phyloP scores from a whole-genome alignment of 1,140 invertebrate species.

The Aphidius gifuensis region DNA sequence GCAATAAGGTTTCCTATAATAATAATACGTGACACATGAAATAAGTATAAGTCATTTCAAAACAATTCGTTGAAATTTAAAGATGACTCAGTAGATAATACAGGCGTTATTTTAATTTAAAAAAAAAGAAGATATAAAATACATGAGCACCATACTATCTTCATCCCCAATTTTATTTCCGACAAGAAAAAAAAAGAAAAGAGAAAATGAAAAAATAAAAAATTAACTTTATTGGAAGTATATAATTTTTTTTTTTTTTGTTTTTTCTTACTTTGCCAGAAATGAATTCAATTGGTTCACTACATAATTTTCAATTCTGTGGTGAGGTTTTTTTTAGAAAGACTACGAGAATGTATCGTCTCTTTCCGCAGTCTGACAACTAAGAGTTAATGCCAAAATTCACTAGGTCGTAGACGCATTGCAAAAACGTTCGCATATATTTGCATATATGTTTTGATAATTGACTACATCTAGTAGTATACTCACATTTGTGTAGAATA shows the following conservation, averaged over 20 bases:
- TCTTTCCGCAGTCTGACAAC: slow-evolving; percentile 34
- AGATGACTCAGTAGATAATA: too few relatives aligned
- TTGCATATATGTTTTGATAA: slow-evolving; percentile 55
- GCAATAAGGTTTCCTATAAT: too few relatives aligned
- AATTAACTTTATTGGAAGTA: too few relatives aligned
- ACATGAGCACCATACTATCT: too few relatives aligned
- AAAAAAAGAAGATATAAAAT: too few relatives aligned
- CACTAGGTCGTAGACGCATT: slow-evolving; percentile 34
- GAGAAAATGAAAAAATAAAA: too few relatives aligned
- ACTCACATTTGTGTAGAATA: slow-evolving; percentile 6
- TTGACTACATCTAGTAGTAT: slow-evolving; percentile 29
- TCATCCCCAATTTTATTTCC: too few relatives aligned
- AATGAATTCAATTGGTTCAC: slow-evolving; percentile 14
- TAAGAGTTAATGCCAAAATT: slow-evolving; percentile 28
- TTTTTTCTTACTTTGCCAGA: slow-evolving; percentile 5
- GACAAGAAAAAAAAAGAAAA: too few relatives aligned
- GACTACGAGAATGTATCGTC: slow-evolving; percentile 26
- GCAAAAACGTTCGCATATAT: slow-evolving; percentile 52
- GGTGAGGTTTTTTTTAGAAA: slow-evolving; percentile 26
- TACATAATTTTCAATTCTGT: slow-evolving; percentile 12
- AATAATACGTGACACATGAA: too few relatives aligned
- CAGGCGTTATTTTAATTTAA: too few relatives aligned
- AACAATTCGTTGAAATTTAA: too few relatives aligned
- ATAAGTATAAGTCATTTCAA: too few relatives aligned
- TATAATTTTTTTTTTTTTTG: neutral